Evolutionary conservation across 1,140 invertebrate genomes (phyloP), one percentile per base, ranked within the genome.

Genomic region (Battus philenor): DNA sequence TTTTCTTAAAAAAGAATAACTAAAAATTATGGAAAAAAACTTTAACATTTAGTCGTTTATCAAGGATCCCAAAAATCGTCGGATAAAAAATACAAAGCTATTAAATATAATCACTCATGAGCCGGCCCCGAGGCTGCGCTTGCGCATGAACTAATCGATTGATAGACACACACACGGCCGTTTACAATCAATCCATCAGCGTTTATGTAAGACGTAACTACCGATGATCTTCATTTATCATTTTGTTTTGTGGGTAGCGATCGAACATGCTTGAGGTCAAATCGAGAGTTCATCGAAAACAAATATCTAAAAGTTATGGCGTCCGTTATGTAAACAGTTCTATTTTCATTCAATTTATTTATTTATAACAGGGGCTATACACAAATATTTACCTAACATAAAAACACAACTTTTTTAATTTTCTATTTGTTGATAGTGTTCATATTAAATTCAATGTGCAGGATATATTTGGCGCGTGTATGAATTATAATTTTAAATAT

Each of bases 131-230:
- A 39, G 66, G 72, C 70, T 62, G 45, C 44, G 61, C 32, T 51
- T 26, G 58, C 52, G 58, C 67, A 68, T 59, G 55, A 74, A 76
- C 70, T 79, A 84, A 79, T 84, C 79, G 71, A 76, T 79, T 59
- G 73, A 72, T 68, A 62, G 55, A 70, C 66, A 75, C 63, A 77
- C 68, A 73, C 71, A 75, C 65, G 67, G 46, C 49, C 68, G 61
- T 73, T 77, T 71, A 81, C 71, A 78, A 84, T 80, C 79, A 80
- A 83, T 81, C 77, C 68, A 84, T 84, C 80, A 84, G 72, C 67
- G 64, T 81, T 72, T 69, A 76, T 77, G 68, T 77, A 76, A 74
- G 58, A 57, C 65, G 62, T 69, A 81, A 81, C 77, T 81, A 80
- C 72, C 70, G 74, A 73, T 68, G 68, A 72, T 74, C 60, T 73